Conservation (phyloP, 1,140 invertebrate genomes). For the Drosophila burlai region DNA sequence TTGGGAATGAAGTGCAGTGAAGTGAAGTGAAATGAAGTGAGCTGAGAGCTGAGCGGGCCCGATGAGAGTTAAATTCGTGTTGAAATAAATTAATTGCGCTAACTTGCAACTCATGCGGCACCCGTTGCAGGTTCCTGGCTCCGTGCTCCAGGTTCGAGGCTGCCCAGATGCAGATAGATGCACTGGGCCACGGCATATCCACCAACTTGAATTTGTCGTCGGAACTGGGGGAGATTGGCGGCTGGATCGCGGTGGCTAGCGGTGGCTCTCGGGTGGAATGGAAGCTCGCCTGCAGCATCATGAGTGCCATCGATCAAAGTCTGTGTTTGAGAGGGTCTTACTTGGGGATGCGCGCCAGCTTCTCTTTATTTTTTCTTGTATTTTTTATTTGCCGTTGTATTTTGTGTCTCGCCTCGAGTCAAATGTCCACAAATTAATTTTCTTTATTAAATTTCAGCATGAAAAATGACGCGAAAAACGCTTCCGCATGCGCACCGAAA, state of each 20-base stretch:
- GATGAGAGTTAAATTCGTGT: slow-evolving; percentile 84
- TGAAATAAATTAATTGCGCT: slow-evolving; percentile 84
- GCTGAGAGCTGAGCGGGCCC: slow-evolving; percentile 35
- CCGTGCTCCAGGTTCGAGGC: not conserved
- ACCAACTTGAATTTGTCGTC: slow-evolving; percentile 78
- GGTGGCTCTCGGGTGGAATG: slow-evolving; percentile 17
- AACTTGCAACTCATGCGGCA: slow-evolving; percentile 83
- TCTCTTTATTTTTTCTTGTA: not conserved
- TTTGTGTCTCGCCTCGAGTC: slow-evolving; percentile 80
- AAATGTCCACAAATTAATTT: slow-evolving; percentile 84
- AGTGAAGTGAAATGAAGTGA: slow-evolving; percentile 27
- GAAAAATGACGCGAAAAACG: slow-evolving; percentile 83
- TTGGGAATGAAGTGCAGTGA: slow-evolving; percentile 39
- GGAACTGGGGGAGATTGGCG: slow-evolving; percentile 48
- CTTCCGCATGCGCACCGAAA: slow-evolving; percentile 75
- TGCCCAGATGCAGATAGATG: slow-evolving; percentile 25
- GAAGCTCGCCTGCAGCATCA: slow-evolving; percentile 71
- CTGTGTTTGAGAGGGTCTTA: slow-evolving; percentile 57
- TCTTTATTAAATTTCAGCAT: slow-evolving; percentile 84
- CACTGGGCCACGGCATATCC: slow-evolving; percentile 61
- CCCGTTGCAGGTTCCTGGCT: slow-evolving; percentile 18
- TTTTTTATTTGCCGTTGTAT: slow-evolving; percentile 19
- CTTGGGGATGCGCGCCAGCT: slow-evolving; percentile 15
- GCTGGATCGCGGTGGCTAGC: slow-evolving; percentile 14
- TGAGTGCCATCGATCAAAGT: slow-evolving; percentile 84